These are phyloP conservation scores for Ceuthmochares aereus DNA, from an alignment of 2,113 vertebrate genomes.

Conservation along the genomic window DNA sequence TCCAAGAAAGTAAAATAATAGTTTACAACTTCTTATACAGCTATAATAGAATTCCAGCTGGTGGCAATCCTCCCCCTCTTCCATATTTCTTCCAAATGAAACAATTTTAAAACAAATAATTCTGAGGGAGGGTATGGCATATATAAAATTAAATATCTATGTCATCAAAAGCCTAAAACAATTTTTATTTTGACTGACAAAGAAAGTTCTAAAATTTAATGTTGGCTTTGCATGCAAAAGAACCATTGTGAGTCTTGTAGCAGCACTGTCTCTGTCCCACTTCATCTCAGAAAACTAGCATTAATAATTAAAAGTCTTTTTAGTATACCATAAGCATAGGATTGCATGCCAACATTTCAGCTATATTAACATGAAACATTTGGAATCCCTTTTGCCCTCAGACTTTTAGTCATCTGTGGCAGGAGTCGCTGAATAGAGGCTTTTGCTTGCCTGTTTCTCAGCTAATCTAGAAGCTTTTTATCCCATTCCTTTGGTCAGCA, in stretches of 20 bases:
- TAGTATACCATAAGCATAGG: neutral
- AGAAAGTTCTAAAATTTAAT: neutral
- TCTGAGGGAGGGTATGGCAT: neutral
- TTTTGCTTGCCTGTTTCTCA: neutral
- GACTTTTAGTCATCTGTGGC: neutral
- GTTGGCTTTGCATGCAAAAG: neutral
- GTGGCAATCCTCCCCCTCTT: constrained; percentile 9
- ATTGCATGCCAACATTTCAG: neutral
- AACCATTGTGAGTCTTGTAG: neutral
- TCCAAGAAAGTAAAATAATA: neutral
- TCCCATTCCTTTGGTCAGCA: neutral
- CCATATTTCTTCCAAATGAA: constrained; percentile 26
- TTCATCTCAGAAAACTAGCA: constrained; percentile 19
- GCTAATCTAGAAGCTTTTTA: neutral
- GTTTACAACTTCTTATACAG: neutral
- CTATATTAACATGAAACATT: neutral
- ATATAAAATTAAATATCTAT: neutral
- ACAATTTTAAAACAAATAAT: constrained; percentile 49
- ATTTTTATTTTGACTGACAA: constrained; percentile 28
- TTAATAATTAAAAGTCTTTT: constrained; percentile 1
- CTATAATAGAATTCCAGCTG: constrained; percentile 6
- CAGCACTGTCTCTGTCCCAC: neutral
- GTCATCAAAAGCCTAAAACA: neutral
- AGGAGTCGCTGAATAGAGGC: neutral
- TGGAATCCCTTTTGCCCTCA: neutral